These are phyloP conservation scores for Drosophila barbarae DNA, from an alignment of 2,888 invertebrate species.

Conservation along the genomic window DNA sequence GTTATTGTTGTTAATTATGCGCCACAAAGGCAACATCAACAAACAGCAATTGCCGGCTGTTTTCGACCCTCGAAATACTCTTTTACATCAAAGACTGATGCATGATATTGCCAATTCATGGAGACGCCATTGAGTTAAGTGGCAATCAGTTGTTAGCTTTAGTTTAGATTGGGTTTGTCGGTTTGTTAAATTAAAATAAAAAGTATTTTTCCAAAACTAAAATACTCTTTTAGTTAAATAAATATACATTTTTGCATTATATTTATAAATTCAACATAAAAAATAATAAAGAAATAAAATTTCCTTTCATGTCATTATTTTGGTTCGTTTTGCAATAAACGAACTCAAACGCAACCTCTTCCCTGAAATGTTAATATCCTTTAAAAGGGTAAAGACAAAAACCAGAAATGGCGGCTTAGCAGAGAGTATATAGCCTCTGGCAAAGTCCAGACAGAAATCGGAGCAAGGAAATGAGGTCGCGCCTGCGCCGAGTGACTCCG, in stretches of 20 bases:
- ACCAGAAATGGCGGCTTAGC: not conserved
- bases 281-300: not conserved
- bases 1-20: slow-evolving; percentile 64
- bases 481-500: slow-evolving; percentile 54
- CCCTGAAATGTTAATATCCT: not conserved
- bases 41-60: slow-evolving; percentile 15
- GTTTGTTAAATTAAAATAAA: not conserved
- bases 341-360: not conserved
- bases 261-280: not conserved
- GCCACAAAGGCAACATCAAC: slow-evolving; percentile 37
- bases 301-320: not conserved
- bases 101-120: not conserved
- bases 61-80: slow-evolving; percentile 4
- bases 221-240: not conserved
- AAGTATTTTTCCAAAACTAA: not conserved
- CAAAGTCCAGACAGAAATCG: slow-evolving; percentile 29
- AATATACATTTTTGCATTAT: not conserved
- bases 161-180: not conserved
- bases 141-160: slow-evolving; percentile 2
- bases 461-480: slow-evolving; percentile 57
- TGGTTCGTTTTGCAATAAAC: not conserved
- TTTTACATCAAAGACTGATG: not conserved
- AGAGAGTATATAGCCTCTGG: not conserved
- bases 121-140: not conserved
- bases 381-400: slow-evolving; percentile 1